These are phyloP conservation scores for Siphonodentalium dalli DNA, from an alignment of 2,888 invertebrate genomes.

Conservation along the genomic window DNA sequence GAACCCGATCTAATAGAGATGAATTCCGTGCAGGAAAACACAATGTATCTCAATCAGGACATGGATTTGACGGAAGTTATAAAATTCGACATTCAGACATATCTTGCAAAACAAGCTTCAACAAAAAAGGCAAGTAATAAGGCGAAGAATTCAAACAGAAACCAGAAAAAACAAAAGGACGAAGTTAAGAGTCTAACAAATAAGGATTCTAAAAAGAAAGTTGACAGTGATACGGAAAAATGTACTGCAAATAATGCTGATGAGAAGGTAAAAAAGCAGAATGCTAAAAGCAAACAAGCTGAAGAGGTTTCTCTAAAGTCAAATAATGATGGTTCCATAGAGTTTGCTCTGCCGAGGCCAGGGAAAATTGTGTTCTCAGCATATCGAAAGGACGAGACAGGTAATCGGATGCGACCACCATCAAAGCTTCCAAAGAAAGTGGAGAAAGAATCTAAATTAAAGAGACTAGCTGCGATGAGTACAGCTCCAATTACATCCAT, in stretches of 20 bases:
- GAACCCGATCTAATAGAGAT: no score
- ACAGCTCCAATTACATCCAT: no score
- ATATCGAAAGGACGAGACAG: constrained; percentile 44
- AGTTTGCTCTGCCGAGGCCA: constrained; percentile 37
- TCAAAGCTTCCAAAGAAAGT: constrained; percentile 34
- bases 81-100: constrained; percentile 5
- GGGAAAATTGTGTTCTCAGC: constrained; percentile 48
- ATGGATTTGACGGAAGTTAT: constrained; percentile 48
- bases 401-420: constrained; percentile 43
- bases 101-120: neutral
- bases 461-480: no score
- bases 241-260: neutral
- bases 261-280: neutral
- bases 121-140: constrained; percentile 4
- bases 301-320: neutral
- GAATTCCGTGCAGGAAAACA: constrained; percentile 34
- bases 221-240: neutral
- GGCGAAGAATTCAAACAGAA: constrained; percentile 7
- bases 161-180: constrained; percentile 17
- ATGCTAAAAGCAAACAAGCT: no score
- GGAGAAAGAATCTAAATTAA: constrained; percentile 39
- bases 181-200: neutral
- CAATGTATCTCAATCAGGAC: constrained; percentile 40
- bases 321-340: constrained; percentile 30
- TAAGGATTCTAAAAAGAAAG: neutral